A percentile compares a stretch with the other conserved stretches of the same genome.
Evolutionary conservation across 2,888 invertebrate genomes (phyloP).

Genomic region (Imbricaverruca yamaguchii): DNA sequence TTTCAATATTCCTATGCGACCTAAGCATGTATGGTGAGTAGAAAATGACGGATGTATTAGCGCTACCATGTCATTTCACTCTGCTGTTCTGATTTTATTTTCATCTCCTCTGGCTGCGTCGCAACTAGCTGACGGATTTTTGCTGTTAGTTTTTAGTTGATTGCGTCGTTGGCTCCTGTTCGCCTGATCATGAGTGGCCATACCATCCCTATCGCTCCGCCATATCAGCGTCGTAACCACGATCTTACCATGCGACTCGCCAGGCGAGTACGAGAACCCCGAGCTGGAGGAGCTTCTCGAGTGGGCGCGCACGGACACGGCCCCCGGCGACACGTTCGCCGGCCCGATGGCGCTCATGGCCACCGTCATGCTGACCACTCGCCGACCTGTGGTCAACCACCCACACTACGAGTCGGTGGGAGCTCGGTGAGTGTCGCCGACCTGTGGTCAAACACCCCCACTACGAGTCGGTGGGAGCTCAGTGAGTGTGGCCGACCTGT

Average conservation of each 20-base stretch:
- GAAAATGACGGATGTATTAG: no score
- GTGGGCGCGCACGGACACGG: conserved; percentile 45
- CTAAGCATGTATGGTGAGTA: no score
- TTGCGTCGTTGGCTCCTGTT: no score
- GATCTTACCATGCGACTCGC: not conserved
- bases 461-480: conserved; percentile 53
- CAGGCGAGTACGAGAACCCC: conserved; percentile 62
- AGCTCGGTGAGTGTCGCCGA: conserved; percentile 42
- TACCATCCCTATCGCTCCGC: no score
- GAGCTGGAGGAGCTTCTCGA: conserved; percentile 65
- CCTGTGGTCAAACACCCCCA: conserved; percentile 81
- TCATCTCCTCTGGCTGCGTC: no score
- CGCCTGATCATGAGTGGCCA: no score
- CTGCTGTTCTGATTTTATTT: no score
- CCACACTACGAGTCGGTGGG: conserved; percentile 66
- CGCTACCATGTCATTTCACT: no score
- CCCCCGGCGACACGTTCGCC: conserved; percentile 61
- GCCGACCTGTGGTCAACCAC: conserved; percentile 72
- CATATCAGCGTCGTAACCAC: no score
- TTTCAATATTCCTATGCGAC: no score
- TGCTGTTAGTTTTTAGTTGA: no score
- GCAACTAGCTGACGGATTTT: no score
- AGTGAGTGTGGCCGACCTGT: conserved; percentile 53
- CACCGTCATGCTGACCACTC: conserved; percentile 65
- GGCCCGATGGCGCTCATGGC: conserved; percentile 81